Evolutionary conservation across 2,113 vertebrate genomes (phyloP), one percentile per base, ranked within the genome.

Genomic region (Rhinolophus ferrumequinum): DNA sequence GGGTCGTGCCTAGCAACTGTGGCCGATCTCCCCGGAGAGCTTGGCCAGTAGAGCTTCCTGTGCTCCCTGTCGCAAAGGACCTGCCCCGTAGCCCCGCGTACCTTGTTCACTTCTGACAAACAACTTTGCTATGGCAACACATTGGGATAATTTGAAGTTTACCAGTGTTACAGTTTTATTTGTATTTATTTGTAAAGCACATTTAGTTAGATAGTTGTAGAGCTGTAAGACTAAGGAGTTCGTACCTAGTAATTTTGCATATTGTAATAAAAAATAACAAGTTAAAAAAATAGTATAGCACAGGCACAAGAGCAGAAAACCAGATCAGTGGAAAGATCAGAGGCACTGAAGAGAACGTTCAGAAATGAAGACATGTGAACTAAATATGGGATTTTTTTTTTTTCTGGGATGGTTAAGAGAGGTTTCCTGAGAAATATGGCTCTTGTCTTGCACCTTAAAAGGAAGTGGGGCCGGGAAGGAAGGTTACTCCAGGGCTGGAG

Each of bases 31-130:
- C 9, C 13, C 15, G 26, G 13, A 47, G 26, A 56, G 15, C 26
- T 24, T 26, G 60, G 26, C 10, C n/a, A 47, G 9, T 0, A 72
- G 28, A 79, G 62, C 22, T 50, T 64, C 5, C 56, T 58, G 18
- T 50, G 47, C 47, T 13, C 47, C 12, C 47, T 12, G 47, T 24
- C 33, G 15, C 4, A 6, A 33, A 75, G 5, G 9, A 15, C 10
- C 41, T 35, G 3, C n/a, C n/a, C 50, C 10, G 1, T 0, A 11
- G 21, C 38, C 54, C 0, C 6, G 26, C 80, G 18, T 5, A 12
- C 60, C 33, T 10, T n/a, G n/a, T 52, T 76, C 13, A 5, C 28
- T 8, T 67, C 41, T 35, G 52, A 35, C 52, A n/a, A 44, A 52
- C 19, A 28, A 28, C 22, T 54, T n/a, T 35, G 10, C 58, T 18